Conservation (phyloP, 2,888 invertebrate species). For the Aelia acuminata region DNA sequence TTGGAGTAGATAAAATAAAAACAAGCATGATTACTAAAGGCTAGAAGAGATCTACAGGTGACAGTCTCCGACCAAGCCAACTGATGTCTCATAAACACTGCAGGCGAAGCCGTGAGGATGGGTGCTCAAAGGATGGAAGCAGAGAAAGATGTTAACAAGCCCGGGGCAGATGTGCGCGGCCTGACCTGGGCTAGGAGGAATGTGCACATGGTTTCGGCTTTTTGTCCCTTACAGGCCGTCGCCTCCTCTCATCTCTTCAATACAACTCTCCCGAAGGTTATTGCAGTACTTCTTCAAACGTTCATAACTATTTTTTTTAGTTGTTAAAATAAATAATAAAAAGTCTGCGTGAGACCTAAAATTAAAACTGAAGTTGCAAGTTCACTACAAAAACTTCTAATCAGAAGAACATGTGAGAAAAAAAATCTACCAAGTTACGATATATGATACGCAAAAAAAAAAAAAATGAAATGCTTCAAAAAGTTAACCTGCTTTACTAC, state of each 20-base stretch:
- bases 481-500: too few species aligned
- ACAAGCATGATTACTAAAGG: too few species aligned
- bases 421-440: too few species aligned
- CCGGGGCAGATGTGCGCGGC: neutral
- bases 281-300: neutral
- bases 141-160: neutral
- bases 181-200: conserved; percentile 38
- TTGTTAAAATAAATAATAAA: too few species aligned
- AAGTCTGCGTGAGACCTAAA: too few species aligned
- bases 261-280: neutral
- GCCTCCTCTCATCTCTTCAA: neutral
- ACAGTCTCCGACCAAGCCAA: neutral
- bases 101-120: neutral
- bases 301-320: neutral
- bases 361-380: too few species aligned
- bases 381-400: too few species aligned
- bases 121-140: neutral
- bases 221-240: neutral
- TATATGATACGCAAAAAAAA: too few species aligned
- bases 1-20: too few species aligned
- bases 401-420: too few species aligned
- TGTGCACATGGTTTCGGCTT: conserved; percentile 10
- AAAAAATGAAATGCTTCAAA: too few species aligned
- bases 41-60: neutral
- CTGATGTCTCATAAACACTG: neutral